phyloP scores from a whole-genome alignment of 2,113 vertebrate genomes.

The Hirundichthys speculiger region DNA sequence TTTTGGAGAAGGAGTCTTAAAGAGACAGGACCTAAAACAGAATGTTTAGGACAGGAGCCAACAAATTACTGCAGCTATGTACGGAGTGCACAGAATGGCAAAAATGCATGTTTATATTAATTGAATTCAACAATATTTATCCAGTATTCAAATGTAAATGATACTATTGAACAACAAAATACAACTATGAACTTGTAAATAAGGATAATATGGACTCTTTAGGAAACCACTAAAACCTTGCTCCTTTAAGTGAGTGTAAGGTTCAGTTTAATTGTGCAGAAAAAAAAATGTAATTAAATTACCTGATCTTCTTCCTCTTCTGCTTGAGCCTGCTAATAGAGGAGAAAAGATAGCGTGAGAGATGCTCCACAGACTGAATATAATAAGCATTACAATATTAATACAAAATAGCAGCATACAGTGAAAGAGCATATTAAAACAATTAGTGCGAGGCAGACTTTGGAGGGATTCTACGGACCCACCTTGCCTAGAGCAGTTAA shows the following conservation, averaged over 20 bases:
- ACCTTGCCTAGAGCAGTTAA: conserved; percentile 20
- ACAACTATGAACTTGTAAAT: too few relatives aligned
- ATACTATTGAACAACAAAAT: too few relatives aligned
- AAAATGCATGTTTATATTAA: too few relatives aligned
- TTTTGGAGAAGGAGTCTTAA: too few relatives aligned
- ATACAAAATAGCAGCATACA: conserved; percentile 12
- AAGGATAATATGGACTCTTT: background rate
- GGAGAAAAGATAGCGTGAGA: conserved; percentile 37
- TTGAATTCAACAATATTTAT: too few relatives aligned
- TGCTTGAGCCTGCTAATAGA: conserved; percentile 53
- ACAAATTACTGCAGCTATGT: too few relatives aligned
- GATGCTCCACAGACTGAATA: background rate
- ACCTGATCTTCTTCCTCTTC: conserved; percentile 75
- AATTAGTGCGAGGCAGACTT: background rate
- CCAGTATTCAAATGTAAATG: too few relatives aligned
- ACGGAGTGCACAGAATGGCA: too few relatives aligned
- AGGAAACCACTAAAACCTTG: background rate
- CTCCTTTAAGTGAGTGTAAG: background rate
- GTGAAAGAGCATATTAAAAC: conserved; percentile 10
- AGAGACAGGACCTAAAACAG: too few relatives aligned
- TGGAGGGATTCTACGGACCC: conserved; percentile 10
- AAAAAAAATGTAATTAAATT: conserved; percentile 12
- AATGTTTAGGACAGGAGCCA: too few relatives aligned
- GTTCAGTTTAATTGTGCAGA: background rate
- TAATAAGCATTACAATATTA: too few relatives aligned